Percentiles rank a stretch among this genome's conserved stretches.
Conservation (phyloP, 2,888 invertebrate species). For the Xestia sexstrigata region DNA sequence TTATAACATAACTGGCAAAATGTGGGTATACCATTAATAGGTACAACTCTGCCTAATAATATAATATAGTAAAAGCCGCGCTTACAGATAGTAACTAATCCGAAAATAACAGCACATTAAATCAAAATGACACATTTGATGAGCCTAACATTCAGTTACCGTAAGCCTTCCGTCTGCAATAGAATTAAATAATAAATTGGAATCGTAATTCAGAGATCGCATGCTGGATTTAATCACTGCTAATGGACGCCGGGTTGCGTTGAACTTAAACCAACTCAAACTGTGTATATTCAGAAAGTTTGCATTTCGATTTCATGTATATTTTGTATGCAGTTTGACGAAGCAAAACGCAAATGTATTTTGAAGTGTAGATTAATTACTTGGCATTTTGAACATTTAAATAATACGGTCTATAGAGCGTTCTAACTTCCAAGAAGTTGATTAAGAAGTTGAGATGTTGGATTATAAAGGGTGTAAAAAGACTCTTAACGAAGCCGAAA, state of each 20-base stretch:
- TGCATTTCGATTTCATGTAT: slow-evolving; percentile 8
- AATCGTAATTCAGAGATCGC: slow-evolving; percentile 69
- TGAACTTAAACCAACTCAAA: slow-evolving; percentile 15
- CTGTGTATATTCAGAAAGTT: slow-evolving; percentile 10
- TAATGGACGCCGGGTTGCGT: slow-evolving; percentile 55
- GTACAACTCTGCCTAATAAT: not conserved
- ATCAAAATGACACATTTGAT: slow-evolving; percentile 24
- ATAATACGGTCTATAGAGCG: not conserved
- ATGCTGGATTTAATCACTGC: slow-evolving; percentile 67
- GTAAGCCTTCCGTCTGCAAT: slow-evolving; percentile 13
- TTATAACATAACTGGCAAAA: not conserved
- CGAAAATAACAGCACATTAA: slow-evolving; percentile 1
- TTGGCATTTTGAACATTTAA: not conserved
- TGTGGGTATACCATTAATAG: not conserved
- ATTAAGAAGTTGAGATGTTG: too few species aligned
- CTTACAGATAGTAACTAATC: not conserved
- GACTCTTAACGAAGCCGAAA: too few species aligned
- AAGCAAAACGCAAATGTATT: not conserved
- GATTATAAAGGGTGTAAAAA: too few species aligned
- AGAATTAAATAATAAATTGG: slow-evolving; percentile 54
- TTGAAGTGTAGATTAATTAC: not conserved
- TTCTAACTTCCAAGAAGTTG: too few species aligned
- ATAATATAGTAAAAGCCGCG: not conserved
- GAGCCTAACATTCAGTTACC: slow-evolving; percentile 18
- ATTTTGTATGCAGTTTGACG: slow-evolving; percentile 7